Evolutionary conservation across 2,888 invertebrate species (phyloP).

Genomic region (Hesperia comma): DNA sequence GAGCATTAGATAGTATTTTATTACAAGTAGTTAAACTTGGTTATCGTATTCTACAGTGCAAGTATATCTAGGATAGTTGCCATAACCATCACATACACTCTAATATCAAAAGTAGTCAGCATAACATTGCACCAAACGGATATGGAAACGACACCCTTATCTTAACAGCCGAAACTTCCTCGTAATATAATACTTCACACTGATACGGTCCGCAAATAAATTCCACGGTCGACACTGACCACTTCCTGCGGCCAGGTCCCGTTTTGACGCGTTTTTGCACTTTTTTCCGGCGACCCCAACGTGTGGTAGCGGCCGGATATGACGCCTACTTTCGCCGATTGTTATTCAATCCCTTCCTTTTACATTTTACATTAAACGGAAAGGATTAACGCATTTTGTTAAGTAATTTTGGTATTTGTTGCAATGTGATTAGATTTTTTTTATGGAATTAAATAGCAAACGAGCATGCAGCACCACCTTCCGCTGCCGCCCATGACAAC

Average conservation of each 20-base stretch:
- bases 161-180: constrained; percentile 67
- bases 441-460: too few relatives aligned
- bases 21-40: too few relatives aligned
- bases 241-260: constrained; percentile 54
- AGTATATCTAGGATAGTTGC: too few relatives aligned
- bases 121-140: constrained; percentile 49
- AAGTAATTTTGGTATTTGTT: constrained; percentile 1
- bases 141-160: constrained; percentile 64
- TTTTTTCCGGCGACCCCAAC: constrained; percentile 52
- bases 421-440: too few relatives aligned
- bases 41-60: too few relatives aligned
- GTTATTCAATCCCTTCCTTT: constrained; percentile 24
- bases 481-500: too few relatives aligned
- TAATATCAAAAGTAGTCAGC: constrained; percentile 44
- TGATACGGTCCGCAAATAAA: constrained; percentile 60
- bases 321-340: constrained; percentile 27
- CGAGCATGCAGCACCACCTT: too few relatives aligned
- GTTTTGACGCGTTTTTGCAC: constrained; percentile 46
- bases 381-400: constrained; percentile 2
- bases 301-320: constrained; percentile 37
- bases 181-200: constrained; percentile 61
- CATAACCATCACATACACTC: background rate
- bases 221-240: constrained; percentile 66
- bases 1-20: too few relatives aligned
- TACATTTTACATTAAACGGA: constrained; percentile 4